Conservation (phyloP, 2,797 vertebrate genomes). For the Tenualosa thibaudeaui region DNA sequence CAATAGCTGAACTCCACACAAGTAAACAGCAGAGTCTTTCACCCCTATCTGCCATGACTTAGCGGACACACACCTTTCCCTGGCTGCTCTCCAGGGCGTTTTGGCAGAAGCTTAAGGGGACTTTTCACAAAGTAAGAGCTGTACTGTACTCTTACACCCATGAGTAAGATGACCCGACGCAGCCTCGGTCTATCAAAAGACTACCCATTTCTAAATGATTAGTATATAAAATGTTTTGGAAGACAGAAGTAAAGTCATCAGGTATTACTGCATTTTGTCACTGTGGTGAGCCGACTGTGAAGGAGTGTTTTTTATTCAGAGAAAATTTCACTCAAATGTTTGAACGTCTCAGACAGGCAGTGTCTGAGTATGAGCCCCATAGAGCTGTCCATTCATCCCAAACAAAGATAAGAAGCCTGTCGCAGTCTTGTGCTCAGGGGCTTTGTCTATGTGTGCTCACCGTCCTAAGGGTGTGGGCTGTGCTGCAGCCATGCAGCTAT, state of each 20-base stretch:
- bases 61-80: not conserved
- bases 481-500: not conserved
- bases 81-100: not conserved
- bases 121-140: not conserved
- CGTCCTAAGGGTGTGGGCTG: not conserved
- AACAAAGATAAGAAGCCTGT: not conserved
- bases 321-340: not conserved
- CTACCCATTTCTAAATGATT: not conserved
- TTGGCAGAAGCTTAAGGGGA: not conserved
- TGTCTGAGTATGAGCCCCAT: not conserved
- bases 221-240: not conserved
- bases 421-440: not conserved
- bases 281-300: not conserved
- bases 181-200: not conserved
- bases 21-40: not conserved
- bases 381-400: not conserved
- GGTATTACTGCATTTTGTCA: not conserved
- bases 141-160: not conserved
- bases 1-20: conserved; percentile 9
- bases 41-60: not conserved
- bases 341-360: not conserved
- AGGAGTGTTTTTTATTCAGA: not conserved
- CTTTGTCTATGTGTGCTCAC: not conserved
- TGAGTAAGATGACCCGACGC: not conserved
- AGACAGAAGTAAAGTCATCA: not conserved